phyloP scores from a whole-genome alignment of 2,888 invertebrate genomes.

The Tenthredo notha region DNA sequence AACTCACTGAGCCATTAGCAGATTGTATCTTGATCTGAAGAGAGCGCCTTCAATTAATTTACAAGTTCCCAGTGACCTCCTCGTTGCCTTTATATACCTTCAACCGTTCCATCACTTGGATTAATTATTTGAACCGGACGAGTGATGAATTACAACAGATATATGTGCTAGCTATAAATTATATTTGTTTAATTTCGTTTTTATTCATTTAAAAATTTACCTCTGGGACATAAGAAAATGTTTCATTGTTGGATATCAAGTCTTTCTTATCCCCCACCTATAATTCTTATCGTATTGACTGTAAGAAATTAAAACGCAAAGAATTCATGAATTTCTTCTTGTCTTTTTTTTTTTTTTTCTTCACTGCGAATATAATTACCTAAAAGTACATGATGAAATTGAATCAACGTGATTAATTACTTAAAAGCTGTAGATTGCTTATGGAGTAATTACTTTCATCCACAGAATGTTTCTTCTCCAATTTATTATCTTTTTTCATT shows the following conservation, averaged over 20 bases:
- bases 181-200: background rate
- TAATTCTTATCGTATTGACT: background rate
- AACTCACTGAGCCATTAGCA: slow-evolving; percentile 72
- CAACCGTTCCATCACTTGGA: slow-evolving; percentile 65
- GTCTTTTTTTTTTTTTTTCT: background rate
- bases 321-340: background rate
- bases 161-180: background rate
- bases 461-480: background rate
- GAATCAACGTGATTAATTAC: background rate
- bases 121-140: slow-evolving; percentile 56
- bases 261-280: too few species aligned
- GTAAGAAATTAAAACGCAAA: background rate
- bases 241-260: too few species aligned
- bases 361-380: background rate
- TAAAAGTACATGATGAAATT: background rate
- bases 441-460: background rate
- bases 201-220: background rate
- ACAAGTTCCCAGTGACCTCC: slow-evolving; percentile 66
- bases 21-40: slow-evolving; percentile 70
- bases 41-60: slow-evolving; percentile 64
- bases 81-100: slow-evolving; percentile 51
- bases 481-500: background rate
- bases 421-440: background rate
- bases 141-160: slow-evolving; percentile 39
- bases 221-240: background rate